These are phyloP conservation scores for Apostichopus japonicus DNA, from an alignment of 35 echinoderm and acorn worm genomes.

Conservation along the genomic window DNA sequence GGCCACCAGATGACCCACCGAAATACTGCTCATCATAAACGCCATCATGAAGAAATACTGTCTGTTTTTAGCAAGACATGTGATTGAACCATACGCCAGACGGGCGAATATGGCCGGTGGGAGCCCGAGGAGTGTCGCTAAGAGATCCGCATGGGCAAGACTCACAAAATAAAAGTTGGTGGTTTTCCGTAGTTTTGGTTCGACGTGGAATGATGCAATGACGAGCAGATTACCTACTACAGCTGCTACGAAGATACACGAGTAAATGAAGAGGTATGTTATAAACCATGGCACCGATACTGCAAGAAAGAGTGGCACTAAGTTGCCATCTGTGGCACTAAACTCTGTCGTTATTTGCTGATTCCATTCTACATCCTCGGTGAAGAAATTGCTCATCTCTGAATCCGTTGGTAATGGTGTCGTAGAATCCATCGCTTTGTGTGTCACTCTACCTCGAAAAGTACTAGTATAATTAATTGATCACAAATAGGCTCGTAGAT, in stretches of 20 bases:
- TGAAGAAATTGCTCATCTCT: too few species aligned
- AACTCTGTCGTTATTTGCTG: not conserved
- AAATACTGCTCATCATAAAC: conserved; percentile 54
- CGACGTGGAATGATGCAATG: conserved; percentile 36
- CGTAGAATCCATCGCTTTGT: too few species aligned
- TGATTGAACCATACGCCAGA: conserved; percentile 9
- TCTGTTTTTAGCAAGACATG: conserved; percentile 42
- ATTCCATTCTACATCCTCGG: too few species aligned
- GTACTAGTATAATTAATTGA: too few species aligned
- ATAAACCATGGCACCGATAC: conserved; percentile 38
- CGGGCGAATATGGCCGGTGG: conserved; percentile 34
- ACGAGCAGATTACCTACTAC: conserved; percentile 28
- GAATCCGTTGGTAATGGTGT: too few species aligned
- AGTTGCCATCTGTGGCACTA: not conserved
- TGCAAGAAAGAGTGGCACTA: conserved; percentile 22
- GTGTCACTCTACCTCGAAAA: too few species aligned
- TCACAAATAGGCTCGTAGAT: too few species aligned
- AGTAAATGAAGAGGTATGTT: conserved; percentile 31
- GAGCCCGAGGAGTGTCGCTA: conserved; percentile 17
- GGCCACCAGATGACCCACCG: conserved; percentile 37
- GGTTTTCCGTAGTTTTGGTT: conserved; percentile 43
- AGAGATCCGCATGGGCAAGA: conserved; percentile 44
- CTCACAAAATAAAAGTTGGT: conserved; percentile 51
- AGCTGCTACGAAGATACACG: conserved; percentile 16
- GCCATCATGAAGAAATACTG: conserved; percentile 53